These are phyloP conservation scores for Bombus affinis DNA, from an alignment of 1,140 invertebrate species.

Conservation along the genomic window DNA sequence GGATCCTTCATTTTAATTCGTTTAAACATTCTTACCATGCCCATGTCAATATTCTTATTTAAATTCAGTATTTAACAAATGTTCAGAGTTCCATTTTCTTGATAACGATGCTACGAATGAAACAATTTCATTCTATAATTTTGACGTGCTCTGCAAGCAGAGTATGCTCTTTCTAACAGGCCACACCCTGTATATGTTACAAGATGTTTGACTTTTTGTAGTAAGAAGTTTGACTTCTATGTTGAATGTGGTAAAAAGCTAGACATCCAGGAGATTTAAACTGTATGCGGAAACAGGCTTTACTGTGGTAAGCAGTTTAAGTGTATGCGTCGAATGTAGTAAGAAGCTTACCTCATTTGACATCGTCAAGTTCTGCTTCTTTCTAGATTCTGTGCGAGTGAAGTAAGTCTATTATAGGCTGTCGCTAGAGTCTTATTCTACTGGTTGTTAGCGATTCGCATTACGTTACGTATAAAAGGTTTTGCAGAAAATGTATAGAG, in stretches of 20 bases:
- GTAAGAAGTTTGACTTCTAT: background rate
- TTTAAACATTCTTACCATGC: background rate
- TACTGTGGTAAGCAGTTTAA: background rate
- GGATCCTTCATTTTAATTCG: no score
- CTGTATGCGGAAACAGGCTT: constrained; percentile 1
- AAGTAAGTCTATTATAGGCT: background rate
- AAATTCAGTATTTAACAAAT: background rate
- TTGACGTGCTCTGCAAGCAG: no score
- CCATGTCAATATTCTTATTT: background rate
- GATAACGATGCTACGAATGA: background rate
- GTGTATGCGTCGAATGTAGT: background rate
- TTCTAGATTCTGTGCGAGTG: background rate
- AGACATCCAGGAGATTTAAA: background rate
- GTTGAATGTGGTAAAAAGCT: background rate
- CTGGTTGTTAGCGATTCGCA: background rate
- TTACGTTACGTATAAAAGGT: background rate
- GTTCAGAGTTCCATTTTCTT: background rate
- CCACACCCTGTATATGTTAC: background rate
- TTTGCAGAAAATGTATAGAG: background rate
- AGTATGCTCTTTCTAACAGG: background rate
- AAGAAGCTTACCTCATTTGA: background rate
- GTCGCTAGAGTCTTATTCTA: background rate
- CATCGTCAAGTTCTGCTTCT: background rate
- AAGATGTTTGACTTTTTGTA: background rate
- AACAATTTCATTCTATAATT: background rate